Percentiles rank a stretch among this genome's conserved stretches.
Evolutionary conservation across 2,888 invertebrate genomes (phyloP).

Genomic region (Hypercompe scribonia): DNA sequence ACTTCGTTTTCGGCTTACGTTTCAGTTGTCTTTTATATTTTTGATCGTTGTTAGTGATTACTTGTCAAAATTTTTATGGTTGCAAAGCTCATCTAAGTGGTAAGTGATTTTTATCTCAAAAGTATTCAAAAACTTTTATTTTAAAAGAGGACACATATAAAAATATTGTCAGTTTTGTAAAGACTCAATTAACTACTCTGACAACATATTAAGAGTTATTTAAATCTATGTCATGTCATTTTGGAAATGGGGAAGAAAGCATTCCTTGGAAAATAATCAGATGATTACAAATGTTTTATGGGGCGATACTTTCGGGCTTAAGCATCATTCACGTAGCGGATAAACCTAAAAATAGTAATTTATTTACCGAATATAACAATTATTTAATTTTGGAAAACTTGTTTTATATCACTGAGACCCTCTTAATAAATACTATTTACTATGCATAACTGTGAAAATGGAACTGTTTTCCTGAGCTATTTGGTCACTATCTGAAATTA

Average conservation of each 20-base stretch:
- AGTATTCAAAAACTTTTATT: not conserved
- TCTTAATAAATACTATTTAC: no score
- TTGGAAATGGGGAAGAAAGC: conserved; percentile 19
- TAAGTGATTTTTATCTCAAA: not conserved
- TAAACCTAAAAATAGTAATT: not conserved
- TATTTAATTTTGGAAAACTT: no score
- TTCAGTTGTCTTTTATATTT: not conserved
- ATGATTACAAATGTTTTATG: conserved; percentile 8
- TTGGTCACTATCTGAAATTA: no score
- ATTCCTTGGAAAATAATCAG: conserved; percentile 18
- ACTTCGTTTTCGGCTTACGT: no score
- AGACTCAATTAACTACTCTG: not conserved
- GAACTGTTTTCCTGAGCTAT: no score
- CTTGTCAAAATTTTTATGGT: no score
- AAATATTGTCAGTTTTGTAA: not conserved
- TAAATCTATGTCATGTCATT: conserved; percentile 23
- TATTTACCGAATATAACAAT: not conserved
- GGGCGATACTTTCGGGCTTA: not conserved
- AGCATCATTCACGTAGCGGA: not conserved
- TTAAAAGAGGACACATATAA: not conserved
- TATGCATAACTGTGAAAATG: no score
- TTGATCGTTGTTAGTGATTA: not conserved
- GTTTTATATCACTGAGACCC: no score
- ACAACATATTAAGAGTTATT: conserved; percentile 37
- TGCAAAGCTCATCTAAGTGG: no score